These are phyloP conservation scores for Meteorus cinctellus DNA, from an alignment of 2,888 invertebrate species.

Conservation along the genomic window DNA sequence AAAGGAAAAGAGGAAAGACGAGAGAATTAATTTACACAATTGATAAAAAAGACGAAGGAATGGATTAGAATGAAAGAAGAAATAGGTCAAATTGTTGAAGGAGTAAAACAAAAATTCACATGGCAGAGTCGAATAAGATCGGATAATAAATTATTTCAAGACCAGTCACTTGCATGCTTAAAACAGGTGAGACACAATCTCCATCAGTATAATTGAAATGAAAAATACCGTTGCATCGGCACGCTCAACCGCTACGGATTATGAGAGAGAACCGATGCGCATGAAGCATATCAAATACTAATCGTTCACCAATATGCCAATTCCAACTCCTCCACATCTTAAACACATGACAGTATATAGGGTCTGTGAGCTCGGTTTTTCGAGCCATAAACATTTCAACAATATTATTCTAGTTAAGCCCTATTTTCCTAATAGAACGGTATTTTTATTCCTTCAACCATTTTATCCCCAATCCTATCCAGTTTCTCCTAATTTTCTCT, in stretches of 20 bases:
- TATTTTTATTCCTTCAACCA: too few relatives aligned
- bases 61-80: neutral
- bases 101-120: neutral
- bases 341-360: neutral
- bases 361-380: too few relatives aligned
- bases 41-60: neutral
- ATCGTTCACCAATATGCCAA: neutral
- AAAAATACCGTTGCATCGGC: neutral
- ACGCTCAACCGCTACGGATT: neutral
- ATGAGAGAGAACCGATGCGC: neutral
- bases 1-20: neutral
- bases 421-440: too few relatives aligned
- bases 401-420: too few relatives aligned
- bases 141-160: neutral
- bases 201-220: neutral
- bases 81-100: neutral
- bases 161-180: neutral
- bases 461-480: neutral
- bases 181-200: neutral
- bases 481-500: neutral
- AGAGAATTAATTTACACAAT: constrained; percentile 12
- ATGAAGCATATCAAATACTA: neutral
- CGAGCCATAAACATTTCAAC: too few relatives aligned
- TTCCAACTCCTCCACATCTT: neutral
- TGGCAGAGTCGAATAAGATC: neutral